Conservation (phyloP, 2,797 vertebrate species). For the Heterohyrax brucei region DNA sequence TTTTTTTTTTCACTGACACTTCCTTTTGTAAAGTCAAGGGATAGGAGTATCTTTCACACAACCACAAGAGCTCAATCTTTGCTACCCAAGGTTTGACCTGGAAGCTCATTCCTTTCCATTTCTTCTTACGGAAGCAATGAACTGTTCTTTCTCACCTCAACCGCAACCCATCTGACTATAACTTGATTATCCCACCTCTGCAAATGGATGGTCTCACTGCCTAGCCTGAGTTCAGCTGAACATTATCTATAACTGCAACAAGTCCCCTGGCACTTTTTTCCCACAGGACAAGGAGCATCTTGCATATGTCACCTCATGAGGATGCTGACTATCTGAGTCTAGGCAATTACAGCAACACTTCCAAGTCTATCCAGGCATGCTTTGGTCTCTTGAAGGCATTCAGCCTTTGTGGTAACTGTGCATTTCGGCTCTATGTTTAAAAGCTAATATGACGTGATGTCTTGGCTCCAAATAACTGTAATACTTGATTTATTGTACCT, state of each 20-base stretch:
- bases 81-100: background rate
- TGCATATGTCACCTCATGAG: background rate
- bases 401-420: background rate
- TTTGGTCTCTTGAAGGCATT: background rate
- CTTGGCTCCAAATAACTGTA: background rate
- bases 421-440: conserved; percentile 2
- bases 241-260: background rate
- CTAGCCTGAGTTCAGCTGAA: background rate
- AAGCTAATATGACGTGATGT: background rate
- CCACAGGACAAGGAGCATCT: background rate
- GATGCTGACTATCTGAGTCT: background rate
- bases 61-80: background rate
- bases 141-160: background rate
- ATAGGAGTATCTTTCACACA: background rate
- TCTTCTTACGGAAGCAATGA: background rate
- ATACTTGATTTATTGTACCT: background rate
- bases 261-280: background rate
- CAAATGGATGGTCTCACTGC: background rate
- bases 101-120: background rate
- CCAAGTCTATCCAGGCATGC: background rate
- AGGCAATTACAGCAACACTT: background rate
- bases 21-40: background rate
- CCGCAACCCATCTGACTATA: background rate
- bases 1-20: background rate
- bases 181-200: conserved; percentile 24